Conservation (phyloP, 64 coral and sea anemone species). For the Catalaphyllia jardinei region DNA sequence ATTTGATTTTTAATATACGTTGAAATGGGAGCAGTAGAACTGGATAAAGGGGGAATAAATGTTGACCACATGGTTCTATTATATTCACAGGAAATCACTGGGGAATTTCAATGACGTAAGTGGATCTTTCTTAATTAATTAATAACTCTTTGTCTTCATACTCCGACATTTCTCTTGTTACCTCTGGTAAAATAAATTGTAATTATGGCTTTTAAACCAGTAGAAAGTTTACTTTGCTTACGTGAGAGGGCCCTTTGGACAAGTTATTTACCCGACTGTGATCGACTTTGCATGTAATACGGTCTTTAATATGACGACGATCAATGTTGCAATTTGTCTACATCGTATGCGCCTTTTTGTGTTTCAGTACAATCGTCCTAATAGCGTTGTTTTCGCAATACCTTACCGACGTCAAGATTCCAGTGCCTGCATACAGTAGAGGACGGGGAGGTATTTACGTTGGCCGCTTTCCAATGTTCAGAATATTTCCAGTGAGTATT, state of each 20-base stretch:
- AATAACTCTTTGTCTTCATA: too few species aligned
- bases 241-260: too few species aligned
- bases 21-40: neutral
- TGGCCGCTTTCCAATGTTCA: conserved; percentile 40
- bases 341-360: neutral
- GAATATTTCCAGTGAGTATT: conserved; percentile 75
- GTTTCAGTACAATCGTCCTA: conserved; percentile 50
- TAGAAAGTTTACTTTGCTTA: too few species aligned
- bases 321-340: neutral
- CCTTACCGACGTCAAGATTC: conserved; percentile 53
- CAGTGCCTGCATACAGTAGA: conserved; percentile 17
- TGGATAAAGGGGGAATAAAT: neutral
- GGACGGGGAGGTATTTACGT: neutral
- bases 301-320: neutral
- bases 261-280: too few species aligned
- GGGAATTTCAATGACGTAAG: conserved; percentile 50
- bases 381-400: conserved; percentile 75
- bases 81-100: conserved; percentile 37
- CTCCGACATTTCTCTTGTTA: too few species aligned
- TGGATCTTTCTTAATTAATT: too few species aligned
- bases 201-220: too few species aligned
- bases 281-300: too few species aligned
- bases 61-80: neutral
- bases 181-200: too few species aligned
- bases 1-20: too few species aligned